Percentiles rank a stretch among this genome's conserved stretches.
Evolutionary conservation across 2,888 invertebrate genomes (phyloP).

Genomic region (Catonia carolina): DNA sequence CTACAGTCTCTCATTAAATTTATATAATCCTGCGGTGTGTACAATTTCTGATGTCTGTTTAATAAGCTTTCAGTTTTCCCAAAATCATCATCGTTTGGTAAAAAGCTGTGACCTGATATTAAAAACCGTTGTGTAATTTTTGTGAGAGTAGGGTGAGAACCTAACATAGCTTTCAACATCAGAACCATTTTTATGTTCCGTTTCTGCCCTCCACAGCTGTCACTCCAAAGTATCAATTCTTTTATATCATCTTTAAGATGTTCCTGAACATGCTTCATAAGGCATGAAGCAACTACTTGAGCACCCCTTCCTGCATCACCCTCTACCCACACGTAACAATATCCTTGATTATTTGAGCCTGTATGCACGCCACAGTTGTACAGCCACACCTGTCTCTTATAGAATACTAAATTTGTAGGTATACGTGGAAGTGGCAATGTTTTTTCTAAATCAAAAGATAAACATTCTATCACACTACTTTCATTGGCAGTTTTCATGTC

Average conservation of each 20-base stretch:
- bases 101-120: constrained; percentile 29
- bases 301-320: constrained; percentile 34
- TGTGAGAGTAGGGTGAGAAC: constrained; percentile 23
- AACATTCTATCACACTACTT: constrained; percentile 1
- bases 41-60: constrained; percentile 25
- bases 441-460: constrained; percentile 34
- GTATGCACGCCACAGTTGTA: constrained; percentile 35
- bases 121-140: constrained; percentile 25
- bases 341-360: constrained; percentile 27
- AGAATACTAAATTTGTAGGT: constrained; percentile 33
- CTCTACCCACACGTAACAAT: constrained; percentile 36
- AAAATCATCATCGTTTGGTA: constrained; percentile 31
- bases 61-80: constrained; percentile 29
- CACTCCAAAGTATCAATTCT: constrained; percentile 30
- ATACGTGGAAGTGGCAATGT: constrained; percentile 33
- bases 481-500: background rate
- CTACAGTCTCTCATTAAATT: constrained; percentile 24
- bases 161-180: constrained; percentile 26
- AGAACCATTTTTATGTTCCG: constrained; percentile 31
- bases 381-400: constrained; percentile 36
- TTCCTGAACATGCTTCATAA: constrained; percentile 29
- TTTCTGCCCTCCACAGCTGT: constrained; percentile 33
- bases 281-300: constrained; percentile 35
- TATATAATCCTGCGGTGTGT: constrained; percentile 25
- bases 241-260: constrained; percentile 22